Evolutionary conservation across 2,797 vertebrate genomes (phyloP).

Genomic region (Pelobates cultripes): DNA sequence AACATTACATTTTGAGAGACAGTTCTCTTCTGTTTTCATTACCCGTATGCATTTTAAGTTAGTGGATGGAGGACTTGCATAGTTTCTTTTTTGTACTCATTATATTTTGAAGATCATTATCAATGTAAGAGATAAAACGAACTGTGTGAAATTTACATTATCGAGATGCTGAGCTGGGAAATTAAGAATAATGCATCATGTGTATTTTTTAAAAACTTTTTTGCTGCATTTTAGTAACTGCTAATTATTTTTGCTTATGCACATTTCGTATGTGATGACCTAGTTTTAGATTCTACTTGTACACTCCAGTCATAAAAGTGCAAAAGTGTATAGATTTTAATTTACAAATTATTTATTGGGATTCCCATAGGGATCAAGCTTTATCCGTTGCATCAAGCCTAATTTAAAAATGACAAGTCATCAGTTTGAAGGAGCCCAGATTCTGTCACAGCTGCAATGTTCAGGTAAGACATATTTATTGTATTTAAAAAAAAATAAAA

Average conservation of each 20-base stretch:
- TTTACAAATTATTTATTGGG: constrained; percentile 47
- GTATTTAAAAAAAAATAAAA: neutral
- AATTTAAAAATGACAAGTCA: constrained; percentile 97
- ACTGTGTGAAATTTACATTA: constrained; percentile 9
- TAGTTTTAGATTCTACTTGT: constrained; percentile 18
- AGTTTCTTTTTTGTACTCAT: neutral
- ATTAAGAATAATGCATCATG: neutral
- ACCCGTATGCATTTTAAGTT: neutral
- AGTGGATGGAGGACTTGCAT: neutral
- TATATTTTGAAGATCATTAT: constrained; percentile 6
- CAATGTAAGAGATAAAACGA: neutral
- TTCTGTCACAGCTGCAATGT: constrained; percentile 96
- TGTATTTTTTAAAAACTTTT: neutral
- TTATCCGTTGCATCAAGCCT: constrained; percentile 96
- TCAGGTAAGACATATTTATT: constrained; percentile 75
- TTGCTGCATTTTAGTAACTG: constrained; percentile 22
- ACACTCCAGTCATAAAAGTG: constrained; percentile 25
- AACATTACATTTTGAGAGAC: constrained; percentile 28
- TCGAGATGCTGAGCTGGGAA: constrained; percentile 7
- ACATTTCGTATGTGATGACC: constrained; percentile 33
- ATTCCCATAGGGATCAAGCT: constrained; percentile 88
- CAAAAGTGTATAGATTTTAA: neutral
- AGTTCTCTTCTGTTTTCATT: neutral
- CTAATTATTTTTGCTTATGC: constrained; percentile 32
- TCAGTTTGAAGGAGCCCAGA: constrained; percentile 94